Percentiles rank a stretch among this genome's conserved stretches.
Conservation (phyloP, 1,140 invertebrate species). For the Odontomachus brunneus region DNA sequence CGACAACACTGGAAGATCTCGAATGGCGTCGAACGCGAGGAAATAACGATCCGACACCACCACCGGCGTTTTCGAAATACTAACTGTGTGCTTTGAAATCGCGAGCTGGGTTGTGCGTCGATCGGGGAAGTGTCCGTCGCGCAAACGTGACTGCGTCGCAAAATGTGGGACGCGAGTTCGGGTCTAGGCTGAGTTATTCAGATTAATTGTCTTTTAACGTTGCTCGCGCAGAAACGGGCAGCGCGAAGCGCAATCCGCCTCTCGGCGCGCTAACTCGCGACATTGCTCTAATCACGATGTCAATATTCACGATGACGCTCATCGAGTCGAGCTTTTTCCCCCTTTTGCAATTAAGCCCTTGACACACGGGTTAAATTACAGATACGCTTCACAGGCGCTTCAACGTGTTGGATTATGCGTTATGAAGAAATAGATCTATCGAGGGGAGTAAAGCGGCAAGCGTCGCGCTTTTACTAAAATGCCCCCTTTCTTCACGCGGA, state of each 20-base stretch:
- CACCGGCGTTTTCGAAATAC: too few species aligned
- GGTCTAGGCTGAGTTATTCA: conserved; percentile 74
- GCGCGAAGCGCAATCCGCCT: conserved; percentile 6
- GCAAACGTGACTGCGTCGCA: conserved; percentile 1
- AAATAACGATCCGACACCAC: too few species aligned
- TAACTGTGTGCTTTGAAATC: too few species aligned
- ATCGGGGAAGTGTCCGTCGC: conserved; percentile 7
- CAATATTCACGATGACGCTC: conserved; percentile 48
- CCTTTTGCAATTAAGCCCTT: conserved; percentile 18
- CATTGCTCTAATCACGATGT: conserved; percentile 51
- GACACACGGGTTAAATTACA: conserved; percentile 1
- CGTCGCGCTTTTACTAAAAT: too few species aligned
- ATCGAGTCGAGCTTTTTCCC: conserved; percentile 16
- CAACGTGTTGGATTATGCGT: too few species aligned
- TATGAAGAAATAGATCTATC: not conserved
- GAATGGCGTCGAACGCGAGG: too few species aligned
- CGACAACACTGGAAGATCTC: too few species aligned
- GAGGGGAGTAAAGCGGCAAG: too few species aligned
- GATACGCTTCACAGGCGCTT: not conserved
- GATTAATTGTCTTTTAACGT: conserved; percentile 80
- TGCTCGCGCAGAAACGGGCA: conserved; percentile 46
- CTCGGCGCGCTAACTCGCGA: conserved; percentile 32
- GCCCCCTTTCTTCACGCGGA: too few species aligned
- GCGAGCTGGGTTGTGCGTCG: too few species aligned
- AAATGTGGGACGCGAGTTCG: conserved; percentile 68